Conservation (phyloP, 2,113 vertebrate genomes). For the Arvicanthis niloticus region DNA sequence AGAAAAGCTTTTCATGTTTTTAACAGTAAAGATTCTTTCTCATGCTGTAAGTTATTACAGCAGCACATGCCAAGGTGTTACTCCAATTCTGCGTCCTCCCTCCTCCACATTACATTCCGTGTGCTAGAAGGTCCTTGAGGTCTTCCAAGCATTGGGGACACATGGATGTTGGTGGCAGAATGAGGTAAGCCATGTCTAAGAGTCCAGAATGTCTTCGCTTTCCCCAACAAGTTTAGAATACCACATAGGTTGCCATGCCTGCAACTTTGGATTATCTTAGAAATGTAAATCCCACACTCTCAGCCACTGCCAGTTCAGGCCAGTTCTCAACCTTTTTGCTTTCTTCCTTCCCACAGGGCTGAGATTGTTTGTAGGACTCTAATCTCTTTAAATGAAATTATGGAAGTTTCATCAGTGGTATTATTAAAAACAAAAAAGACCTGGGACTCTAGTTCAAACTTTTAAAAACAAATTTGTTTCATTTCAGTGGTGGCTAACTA, state of each 20-base stretch:
- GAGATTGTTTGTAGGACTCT: neutral
- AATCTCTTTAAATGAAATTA: neutral
- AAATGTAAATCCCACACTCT: neutral
- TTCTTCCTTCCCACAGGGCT: accelerated
- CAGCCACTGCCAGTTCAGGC: neutral
- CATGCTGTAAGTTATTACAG: neutral
- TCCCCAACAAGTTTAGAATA: constrained; percentile 33
- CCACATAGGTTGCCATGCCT: neutral
- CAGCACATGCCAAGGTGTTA: neutral
- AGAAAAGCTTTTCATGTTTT: constrained; percentile 44
- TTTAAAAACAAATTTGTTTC: neutral
- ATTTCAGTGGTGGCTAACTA: neutral
- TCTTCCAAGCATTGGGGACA: neutral
- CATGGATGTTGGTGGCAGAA: neutral
- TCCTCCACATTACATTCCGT: neutral
- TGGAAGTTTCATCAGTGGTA: neutral
- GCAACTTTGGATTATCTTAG: neutral
- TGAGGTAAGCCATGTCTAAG: neutral
- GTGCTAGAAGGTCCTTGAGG: neutral
- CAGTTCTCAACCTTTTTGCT: neutral
- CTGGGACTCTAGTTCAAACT: neutral
- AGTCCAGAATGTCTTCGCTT: neutral
- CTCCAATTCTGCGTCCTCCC: constrained; percentile 10
- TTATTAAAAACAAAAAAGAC: neutral
- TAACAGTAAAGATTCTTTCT: constrained; percentile 47